Percentiles rank a stretch among this genome's conserved stretches.
These are phyloP conservation scores for Sparus aurata DNA, from an alignment of 2,797 vertebrate species.

Conservation along the genomic window DNA sequence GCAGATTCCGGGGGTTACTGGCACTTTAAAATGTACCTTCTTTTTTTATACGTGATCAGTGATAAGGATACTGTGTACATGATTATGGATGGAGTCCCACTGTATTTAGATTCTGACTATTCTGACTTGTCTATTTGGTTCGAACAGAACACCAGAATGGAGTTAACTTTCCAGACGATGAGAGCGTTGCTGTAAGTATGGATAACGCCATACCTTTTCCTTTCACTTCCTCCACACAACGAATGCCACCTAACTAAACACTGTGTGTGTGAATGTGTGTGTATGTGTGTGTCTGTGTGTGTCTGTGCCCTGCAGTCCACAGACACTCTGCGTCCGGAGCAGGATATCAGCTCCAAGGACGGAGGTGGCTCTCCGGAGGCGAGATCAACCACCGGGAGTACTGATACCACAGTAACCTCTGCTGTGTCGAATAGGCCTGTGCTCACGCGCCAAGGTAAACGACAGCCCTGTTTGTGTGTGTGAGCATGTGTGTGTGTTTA, in stretches of 20 bases:
- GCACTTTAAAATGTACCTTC: too few relatives aligned
- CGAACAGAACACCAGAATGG: conserved; percentile 88
- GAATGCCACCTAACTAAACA: conserved; percentile 21
- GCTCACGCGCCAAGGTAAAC: conserved; percentile 85
- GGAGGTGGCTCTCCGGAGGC: conserved; percentile 72
- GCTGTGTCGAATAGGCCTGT: conserved; percentile 71
- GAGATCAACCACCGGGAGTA: conserved; percentile 61
- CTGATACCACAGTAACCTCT: conserved; percentile 67
- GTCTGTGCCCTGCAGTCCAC: conserved; percentile 76
- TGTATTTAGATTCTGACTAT: conserved; percentile 49
- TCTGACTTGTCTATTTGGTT: conserved; percentile 15
- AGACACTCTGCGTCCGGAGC: conserved; percentile 75
- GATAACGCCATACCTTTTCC: conserved; percentile 24
- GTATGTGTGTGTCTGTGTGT: conserved; percentile 18
- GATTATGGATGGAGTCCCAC: conserved; percentile 21
- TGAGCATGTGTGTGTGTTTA: conserved; percentile 8
- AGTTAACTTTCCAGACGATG: conserved; percentile 87
- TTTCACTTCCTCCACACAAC: conserved; percentile 22
- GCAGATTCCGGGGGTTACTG: too few relatives aligned
- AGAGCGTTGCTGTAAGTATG: conserved; percentile 89
- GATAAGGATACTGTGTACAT: too few relatives aligned
- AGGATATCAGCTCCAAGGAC: conserved; percentile 87
- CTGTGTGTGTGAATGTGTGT: background rate
- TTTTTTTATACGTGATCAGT: too few relatives aligned
- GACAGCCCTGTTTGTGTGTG: background rate